Base-by-base conservation (phyloP, 2,113 vertebrate genomes). In the Marmota flaviventris region DNA sequence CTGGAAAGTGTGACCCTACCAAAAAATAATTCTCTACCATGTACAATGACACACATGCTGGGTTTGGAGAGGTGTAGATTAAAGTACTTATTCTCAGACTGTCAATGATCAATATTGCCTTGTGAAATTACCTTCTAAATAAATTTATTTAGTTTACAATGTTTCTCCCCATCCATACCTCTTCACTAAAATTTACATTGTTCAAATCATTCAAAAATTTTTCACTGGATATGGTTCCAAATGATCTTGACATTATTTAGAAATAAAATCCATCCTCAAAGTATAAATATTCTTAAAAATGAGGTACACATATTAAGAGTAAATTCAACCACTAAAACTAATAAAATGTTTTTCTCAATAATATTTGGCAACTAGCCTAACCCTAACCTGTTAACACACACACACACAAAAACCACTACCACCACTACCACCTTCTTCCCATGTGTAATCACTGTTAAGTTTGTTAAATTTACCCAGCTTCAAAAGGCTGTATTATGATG, bases 171-270 rank as follows among this genome's bases (percentile, higher is more conserved):
- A 70, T 45, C 5, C 17, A 34, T 0, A 39, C 0, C 20, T 77
- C 58, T 89, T 39, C 22, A 32, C 3, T 42, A 93, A 79, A 79
- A 92, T 89, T 39, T 73, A 20, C 37, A 58, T 12, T 63, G 42
- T 37, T 94, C 76, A 89, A 90, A 95, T 32, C 65, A 12, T 61
- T 61, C 25, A 58, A 53, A 79, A 20, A 86, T 76, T 42, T 92
- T 81, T 94, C 7, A 82, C 8, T 22, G 75, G 4, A 32, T 39
- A 32, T 67, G 2, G 69, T 18, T 83, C 37, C 32, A 85, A 91
- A 89, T 72, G 76, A 53, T 72, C 85, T 75, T 72, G 8, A 88
- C 13, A 79, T 18, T 45, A 0, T 89, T 63, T 20, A 67, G 22
- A 93, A 93, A 87, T 83, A 65, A 63, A 51, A 89, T 45, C 10